Conservation (phyloP, 2,888 invertebrate species). For the Physocephala rufipes region DNA sequence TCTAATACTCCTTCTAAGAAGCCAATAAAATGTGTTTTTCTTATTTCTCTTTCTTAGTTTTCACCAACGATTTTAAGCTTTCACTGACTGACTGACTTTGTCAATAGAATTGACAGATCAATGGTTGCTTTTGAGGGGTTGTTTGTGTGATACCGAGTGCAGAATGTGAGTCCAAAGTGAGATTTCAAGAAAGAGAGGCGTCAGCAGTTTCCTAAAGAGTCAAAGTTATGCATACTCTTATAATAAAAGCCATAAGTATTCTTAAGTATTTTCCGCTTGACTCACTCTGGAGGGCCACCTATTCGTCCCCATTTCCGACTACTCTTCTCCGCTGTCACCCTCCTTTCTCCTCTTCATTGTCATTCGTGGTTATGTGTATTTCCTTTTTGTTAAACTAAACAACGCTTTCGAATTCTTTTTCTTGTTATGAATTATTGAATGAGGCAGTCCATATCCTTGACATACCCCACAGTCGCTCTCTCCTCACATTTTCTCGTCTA, state of each 20-base stretch:
- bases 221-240: slow-evolving; percentile 23
- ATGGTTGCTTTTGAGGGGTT: not conserved
- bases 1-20: too few relatives aligned
- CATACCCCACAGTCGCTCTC: not conserved
- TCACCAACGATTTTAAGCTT: too few relatives aligned
- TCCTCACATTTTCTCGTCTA: not conserved
- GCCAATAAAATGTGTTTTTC: too few relatives aligned
- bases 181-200: too few relatives aligned
- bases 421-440: slow-evolving; percentile 28
- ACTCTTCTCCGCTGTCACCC: not conserved
- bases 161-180: too few relatives aligned
- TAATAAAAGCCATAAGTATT: slow-evolving; percentile 23
- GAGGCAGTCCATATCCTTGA: not conserved
- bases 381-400: not conserved
- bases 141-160: too few relatives aligned
- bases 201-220: not conserved
- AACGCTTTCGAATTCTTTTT: slow-evolving; percentile 9
- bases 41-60: too few relatives aligned
- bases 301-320: not conserved
- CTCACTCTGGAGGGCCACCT: not conserved
- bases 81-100: too few relatives aligned
- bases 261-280: slow-evolving; percentile 15
- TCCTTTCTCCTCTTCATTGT: not conserved
- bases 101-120: not conserved
- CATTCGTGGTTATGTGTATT: slow-evolving; percentile 8